Conservation (phyloP, 2,797 vertebrate species). For the Rhinella marina region DNA sequence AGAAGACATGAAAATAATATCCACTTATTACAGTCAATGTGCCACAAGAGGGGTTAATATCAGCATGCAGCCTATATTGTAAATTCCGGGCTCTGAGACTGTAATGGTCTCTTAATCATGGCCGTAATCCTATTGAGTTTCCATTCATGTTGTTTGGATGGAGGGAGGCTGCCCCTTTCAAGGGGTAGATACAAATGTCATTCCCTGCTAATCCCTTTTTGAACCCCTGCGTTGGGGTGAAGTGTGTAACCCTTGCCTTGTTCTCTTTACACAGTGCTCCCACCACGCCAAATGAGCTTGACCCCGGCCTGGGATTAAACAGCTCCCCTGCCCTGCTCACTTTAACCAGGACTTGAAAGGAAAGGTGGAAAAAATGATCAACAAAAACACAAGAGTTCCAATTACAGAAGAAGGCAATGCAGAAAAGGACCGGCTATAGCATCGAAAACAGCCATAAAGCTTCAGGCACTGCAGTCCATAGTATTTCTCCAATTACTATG, state of each 20-base stretch:
- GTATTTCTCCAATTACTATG: not conserved
- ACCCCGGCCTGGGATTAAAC: conserved; percentile 38
- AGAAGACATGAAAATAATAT: not conserved
- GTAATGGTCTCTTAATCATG: conserved; percentile 55
- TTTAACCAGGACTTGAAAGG: conserved; percentile 5
- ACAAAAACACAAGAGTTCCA: not conserved
- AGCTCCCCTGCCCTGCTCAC: conserved; percentile 22
- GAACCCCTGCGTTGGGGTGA: conserved; percentile 46
- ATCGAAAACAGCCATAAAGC: not conserved
- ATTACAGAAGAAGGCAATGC: not conserved
- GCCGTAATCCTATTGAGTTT: conserved; percentile 58
- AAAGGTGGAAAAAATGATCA: not conserved
- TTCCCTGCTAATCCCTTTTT: conserved; percentile 52
- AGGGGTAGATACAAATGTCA: conserved; percentile 51
- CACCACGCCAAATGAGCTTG: conserved; percentile 43
- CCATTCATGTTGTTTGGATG: conserved; percentile 57
- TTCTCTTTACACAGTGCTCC: conserved; percentile 40
- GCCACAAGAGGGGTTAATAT: conserved; percentile 39
- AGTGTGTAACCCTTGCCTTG: conserved; percentile 48
- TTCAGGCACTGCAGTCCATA: not conserved
- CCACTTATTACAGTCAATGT: not conserved
- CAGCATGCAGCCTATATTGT: conserved; percentile 40
- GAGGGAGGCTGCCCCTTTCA: conserved; percentile 43
- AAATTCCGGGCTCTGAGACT: conserved; percentile 17
- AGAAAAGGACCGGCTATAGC: not conserved